Evolutionary conservation across 2,113 vertebrate species (phyloP).

Genomic region (Corythoichthys haematopterus): DNA sequence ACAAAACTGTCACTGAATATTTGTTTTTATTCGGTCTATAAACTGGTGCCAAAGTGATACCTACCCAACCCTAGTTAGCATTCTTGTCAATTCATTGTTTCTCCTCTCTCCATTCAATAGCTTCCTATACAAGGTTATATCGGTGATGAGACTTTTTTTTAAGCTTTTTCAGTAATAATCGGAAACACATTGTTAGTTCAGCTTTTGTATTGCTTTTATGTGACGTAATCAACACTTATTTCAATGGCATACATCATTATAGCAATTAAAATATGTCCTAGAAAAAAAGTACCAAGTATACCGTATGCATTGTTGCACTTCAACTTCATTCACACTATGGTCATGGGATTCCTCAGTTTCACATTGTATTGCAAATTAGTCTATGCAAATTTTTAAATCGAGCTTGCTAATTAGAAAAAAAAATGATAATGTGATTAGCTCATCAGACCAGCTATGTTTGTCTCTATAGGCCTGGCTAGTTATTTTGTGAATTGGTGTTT

Average conservation of each 20-base stretch:
- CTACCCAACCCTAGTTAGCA: too few relatives aligned
- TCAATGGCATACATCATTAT: constrained; percentile 10
- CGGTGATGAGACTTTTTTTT: not conserved
- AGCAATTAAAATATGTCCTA: constrained; percentile 30
- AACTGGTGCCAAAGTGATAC: too few relatives aligned
- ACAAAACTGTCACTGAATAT: too few relatives aligned
- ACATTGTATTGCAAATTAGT: constrained; percentile 40
- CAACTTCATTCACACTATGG: constrained; percentile 22
- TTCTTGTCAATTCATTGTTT: too few relatives aligned
- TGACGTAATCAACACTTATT: constrained; percentile 2
- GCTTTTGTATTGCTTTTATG: not conserved
- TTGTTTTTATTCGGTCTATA: too few relatives aligned
- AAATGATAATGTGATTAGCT: constrained; percentile 23
- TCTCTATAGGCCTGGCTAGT: not conserved
- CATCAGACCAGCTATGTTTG: constrained; percentile 19
- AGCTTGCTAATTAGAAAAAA: constrained; percentile 24
- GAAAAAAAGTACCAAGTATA: not conserved
- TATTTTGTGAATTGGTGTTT: not conserved
- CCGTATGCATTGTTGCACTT: constrained; percentile 28
- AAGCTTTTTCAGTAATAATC: not conserved
- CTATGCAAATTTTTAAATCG: constrained; percentile 16
- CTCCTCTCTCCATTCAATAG: not conserved
- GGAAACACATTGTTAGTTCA: not conserved
- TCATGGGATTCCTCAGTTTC: constrained; percentile 33
- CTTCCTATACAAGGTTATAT: not conserved